Percentiles rank a stretch among this genome's conserved stretches.
Conservation (phyloP, 2,113 vertebrate genomes). For the Laterallus jamaicensis region DNA sequence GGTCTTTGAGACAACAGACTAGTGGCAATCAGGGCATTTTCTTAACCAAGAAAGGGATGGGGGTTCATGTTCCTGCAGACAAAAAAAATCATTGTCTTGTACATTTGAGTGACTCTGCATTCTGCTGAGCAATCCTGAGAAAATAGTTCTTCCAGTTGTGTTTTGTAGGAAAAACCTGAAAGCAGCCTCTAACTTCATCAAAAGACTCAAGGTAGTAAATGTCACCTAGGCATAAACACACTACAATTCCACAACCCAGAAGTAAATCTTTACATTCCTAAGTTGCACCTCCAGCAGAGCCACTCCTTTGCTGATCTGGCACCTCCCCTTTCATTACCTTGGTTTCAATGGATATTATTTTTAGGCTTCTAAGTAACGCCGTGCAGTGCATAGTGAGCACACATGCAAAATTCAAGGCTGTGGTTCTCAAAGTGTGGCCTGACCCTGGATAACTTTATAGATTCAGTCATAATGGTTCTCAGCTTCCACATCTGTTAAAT, state of each 20-base stretch:
- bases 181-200: background rate
- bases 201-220: background rate
- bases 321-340: background rate
- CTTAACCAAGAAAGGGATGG: background rate
- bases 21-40: background rate
- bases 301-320: background rate
- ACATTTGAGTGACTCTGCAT: background rate
- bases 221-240: background rate
- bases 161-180: background rate
- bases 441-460: background rate
- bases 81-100: background rate
- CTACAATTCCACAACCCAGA: background rate
- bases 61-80: background rate
- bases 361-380: background rate
- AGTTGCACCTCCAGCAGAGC: rapidly evolving
- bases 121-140: background rate
- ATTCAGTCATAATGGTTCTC: background rate
- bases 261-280: background rate
- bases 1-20: background rate
- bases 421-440: rapidly evolving
- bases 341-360: background rate
- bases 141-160: background rate
- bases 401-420: background rate
- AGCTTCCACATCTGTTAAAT: rapidly evolving
- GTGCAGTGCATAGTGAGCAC: background rate